A percentile compares a stretch with the other conserved stretches of the same genome.
phyloP scores from a whole-genome alignment of 1,140 invertebrate species.

The Bacillus rossius region DNA sequence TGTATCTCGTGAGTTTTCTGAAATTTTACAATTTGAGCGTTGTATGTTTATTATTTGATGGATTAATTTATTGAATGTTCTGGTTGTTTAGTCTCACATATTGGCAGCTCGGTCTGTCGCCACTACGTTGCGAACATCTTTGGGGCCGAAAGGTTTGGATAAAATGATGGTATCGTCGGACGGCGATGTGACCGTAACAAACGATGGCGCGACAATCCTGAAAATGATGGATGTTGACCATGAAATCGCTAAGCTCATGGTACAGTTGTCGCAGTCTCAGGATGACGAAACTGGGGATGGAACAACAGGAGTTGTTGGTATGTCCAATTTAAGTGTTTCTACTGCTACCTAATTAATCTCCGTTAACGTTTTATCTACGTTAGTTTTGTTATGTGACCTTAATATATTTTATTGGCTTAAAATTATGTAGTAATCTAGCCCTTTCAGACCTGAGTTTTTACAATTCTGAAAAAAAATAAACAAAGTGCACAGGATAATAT shows the following conservation, averaged over 20 bases:
- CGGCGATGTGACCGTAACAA: slow-evolving; percentile 97
- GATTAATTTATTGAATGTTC: neutral
- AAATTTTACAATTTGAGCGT: neutral
- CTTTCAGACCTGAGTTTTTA: too few relatives aligned
- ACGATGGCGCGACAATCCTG: slow-evolving; percentile 99
- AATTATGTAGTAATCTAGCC: too few relatives aligned
- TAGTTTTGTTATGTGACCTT: too few relatives aligned
- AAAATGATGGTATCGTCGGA: slow-evolving; percentile 97
- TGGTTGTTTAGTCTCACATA: slow-evolving; percentile 85
- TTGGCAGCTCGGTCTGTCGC: slow-evolving; percentile 90
- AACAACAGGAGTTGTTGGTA: slow-evolving; percentile 96
- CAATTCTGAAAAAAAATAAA: too few relatives aligned
- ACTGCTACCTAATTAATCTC: too few relatives aligned
- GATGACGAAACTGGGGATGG: slow-evolving; percentile 99
- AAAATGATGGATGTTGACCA: slow-evolving; percentile 99
- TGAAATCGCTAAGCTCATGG: slow-evolving; percentile 97
- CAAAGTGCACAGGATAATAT: too few relatives aligned
- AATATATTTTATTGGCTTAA: too few relatives aligned
- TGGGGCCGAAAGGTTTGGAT: slow-evolving; percentile 95
- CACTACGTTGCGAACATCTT: slow-evolving; percentile 83
- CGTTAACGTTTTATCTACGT: too few relatives aligned
- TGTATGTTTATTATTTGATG: too few relatives aligned
- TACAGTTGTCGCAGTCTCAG: slow-evolving; percentile 96
- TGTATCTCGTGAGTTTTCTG: too few relatives aligned
- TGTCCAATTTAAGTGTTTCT: slow-evolving; percentile 17